phyloP scores from a whole-genome alignment of 2,888 invertebrate genomes.

The Lycaena phlaeas region DNA sequence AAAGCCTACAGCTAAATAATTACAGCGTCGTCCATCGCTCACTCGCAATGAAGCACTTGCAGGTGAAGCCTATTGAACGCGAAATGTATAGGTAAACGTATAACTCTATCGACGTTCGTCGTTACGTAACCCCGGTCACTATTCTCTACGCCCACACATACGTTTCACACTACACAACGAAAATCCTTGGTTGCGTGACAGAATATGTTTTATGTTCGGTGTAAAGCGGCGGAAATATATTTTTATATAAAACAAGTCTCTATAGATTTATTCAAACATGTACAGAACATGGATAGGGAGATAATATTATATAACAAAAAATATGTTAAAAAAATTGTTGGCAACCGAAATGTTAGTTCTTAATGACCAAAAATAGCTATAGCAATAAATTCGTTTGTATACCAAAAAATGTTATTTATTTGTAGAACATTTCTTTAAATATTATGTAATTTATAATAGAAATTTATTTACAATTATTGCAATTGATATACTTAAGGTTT shows the following conservation, averaged over 20 bases:
- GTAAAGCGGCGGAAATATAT: constrained; percentile 13
- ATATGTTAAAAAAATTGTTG: too few relatives aligned
- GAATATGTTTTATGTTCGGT: constrained; percentile 14
- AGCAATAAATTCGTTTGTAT: too few relatives aligned
- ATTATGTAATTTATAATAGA: too few relatives aligned
- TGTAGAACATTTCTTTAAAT: too few relatives aligned
- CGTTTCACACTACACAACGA: constrained; percentile 10
- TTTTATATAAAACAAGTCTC: constrained; percentile 6
- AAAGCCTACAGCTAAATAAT: constrained; percentile 12
- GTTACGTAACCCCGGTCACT: constrained; percentile 22
- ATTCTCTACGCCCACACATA: constrained; percentile 17
- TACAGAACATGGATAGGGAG: too few relatives aligned
- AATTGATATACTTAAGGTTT: too few relatives aligned
- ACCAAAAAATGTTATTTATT: too few relatives aligned
- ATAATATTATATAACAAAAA: too few relatives aligned
- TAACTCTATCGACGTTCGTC: constrained; percentile 11
- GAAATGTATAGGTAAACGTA: constrained; percentile 13
- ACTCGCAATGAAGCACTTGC: constrained; percentile 9
- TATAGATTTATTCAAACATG: too few relatives aligned
- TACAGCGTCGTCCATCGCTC: constrained; percentile 15
- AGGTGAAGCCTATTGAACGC: constrained; percentile 9
- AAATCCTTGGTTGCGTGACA: constrained; percentile 14
- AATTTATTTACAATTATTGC: too few relatives aligned
- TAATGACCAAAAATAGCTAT: too few relatives aligned
- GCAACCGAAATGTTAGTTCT: too few relatives aligned